phyloP scores from a whole-genome alignment of 2,797 vertebrate species.

The Dromococcyx pavoninus region DNA sequence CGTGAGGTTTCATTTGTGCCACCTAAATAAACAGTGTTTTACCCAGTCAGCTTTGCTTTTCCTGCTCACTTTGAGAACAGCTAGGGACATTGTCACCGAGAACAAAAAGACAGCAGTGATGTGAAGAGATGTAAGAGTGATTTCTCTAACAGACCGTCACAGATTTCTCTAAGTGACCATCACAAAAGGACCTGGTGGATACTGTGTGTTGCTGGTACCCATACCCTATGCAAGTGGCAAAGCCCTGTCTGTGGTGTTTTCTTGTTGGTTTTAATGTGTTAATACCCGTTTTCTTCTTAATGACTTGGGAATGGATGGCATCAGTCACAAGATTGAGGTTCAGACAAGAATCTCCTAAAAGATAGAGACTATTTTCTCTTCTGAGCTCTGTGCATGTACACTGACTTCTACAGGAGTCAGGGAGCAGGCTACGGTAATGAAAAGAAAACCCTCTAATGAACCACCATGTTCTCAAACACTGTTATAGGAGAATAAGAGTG shows the following conservation, averaged over 20 bases:
- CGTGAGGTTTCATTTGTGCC: neutral
- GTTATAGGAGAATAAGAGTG: neutral
- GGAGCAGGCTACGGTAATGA: neutral
- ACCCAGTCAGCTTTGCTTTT: constrained; percentile 13
- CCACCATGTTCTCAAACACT: neutral
- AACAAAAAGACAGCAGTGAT: neutral
- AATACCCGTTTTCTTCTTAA: neutral
- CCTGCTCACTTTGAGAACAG: neutral
- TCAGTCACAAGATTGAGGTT: neutral
- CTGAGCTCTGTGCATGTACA: rapidly evolving
- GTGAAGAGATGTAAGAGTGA: neutral
- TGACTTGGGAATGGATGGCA: neutral
- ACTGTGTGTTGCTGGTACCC: neutral
- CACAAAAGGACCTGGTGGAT: neutral
- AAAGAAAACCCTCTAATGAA: neutral
- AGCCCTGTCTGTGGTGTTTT: neutral
- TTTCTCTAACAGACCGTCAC: neutral
- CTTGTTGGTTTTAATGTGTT: neutral
- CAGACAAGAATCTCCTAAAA: neutral
- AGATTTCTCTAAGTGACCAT: neutral
- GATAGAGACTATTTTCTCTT: neutral
- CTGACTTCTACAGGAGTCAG: neutral
- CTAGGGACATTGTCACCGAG: neutral
- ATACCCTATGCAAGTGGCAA: neutral
- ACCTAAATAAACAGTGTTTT: neutral